Evolutionary conservation across 2,797 vertebrate species (phyloP).

Genomic region (Notoglanidium macrostoma): DNA sequence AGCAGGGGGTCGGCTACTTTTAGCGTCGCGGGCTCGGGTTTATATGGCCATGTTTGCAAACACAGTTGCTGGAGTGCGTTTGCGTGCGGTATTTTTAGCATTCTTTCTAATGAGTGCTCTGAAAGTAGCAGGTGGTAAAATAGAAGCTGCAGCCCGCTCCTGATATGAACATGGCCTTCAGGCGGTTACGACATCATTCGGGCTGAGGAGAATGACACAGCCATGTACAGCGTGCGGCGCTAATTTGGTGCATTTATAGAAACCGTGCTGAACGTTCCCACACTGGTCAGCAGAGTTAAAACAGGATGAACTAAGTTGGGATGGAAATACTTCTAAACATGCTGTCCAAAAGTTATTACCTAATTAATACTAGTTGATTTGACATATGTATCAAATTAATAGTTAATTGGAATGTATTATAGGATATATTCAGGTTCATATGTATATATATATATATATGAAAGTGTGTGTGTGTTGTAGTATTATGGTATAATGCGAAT

Average conservation of each 20-base stretch:
- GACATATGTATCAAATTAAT: too few species aligned
- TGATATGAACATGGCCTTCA: conserved; percentile 53
- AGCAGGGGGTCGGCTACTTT: conserved; percentile 35
- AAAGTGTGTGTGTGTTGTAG: too few species aligned
- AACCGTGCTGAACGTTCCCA: conserved; percentile 1
- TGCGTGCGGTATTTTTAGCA: conserved; percentile 46
- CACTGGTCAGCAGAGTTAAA: conserved; percentile 1
- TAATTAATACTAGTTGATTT: too few species aligned
- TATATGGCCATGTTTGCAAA: conserved; percentile 59
- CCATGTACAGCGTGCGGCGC: conserved; percentile 41
- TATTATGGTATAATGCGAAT: too few species aligned
- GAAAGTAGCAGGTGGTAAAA: conserved; percentile 46
- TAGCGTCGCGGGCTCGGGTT: conserved; percentile 28
- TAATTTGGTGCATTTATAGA: conserved; percentile 28
- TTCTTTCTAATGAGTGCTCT: conserved; percentile 29
- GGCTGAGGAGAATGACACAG: conserved; percentile 26
- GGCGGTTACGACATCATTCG: conserved; percentile 26
- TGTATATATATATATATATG: too few species aligned
- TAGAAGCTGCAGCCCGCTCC: conserved; percentile 45
- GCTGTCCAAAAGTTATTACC: background rate
- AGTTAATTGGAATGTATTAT: too few species aligned
- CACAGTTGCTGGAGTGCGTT: conserved; percentile 28
- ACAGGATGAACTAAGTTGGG: background rate
- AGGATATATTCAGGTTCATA: too few species aligned
- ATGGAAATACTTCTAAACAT: background rate